Conservation (phyloP, 2,888 invertebrate genomes). For the Laspeyria flexula region DNA sequence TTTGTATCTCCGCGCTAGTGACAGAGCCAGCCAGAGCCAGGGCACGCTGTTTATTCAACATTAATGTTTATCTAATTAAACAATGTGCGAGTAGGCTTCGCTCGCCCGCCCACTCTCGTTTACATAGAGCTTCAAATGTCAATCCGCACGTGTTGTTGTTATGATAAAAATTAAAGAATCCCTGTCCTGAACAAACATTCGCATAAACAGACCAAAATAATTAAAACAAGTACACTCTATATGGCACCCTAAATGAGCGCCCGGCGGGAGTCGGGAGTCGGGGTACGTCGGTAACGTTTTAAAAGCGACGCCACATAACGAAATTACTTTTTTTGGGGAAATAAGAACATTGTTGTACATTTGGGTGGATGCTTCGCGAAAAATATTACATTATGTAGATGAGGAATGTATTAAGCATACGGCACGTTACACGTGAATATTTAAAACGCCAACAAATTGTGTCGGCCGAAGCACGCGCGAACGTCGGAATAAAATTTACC, state of each 20-base stretch:
- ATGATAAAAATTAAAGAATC: slow-evolving; percentile 35
- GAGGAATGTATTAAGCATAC: slow-evolving; percentile 72
- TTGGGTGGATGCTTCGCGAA: slow-evolving; percentile 52
- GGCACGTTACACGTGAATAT: slow-evolving; percentile 71
- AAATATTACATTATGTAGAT: slow-evolving; percentile 77
- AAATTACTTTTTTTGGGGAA: slow-evolving; percentile 32
- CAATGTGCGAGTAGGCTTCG: neutral
- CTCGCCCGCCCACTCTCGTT: neutral
- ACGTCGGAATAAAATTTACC: slow-evolving; percentile 53
- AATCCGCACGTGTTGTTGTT: slow-evolving; percentile 15
- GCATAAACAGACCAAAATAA: slow-evolving; percentile 31
- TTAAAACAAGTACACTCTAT: slow-evolving; percentile 33
- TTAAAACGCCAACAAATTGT: slow-evolving; percentile 72
- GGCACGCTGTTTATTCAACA: slow-evolving; percentile 14
- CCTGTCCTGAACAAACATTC: slow-evolving; percentile 35
- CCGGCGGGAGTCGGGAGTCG: too few relatives aligned
- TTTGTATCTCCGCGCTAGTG: too few relatives aligned
- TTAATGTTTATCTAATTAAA: slow-evolving; percentile 27
- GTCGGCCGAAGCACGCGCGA: slow-evolving; percentile 58
- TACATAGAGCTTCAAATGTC: slow-evolving; percentile 7
- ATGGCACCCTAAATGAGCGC: slow-evolving; percentile 6
- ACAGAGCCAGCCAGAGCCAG: too few relatives aligned
- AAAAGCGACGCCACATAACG: slow-evolving; percentile 14
- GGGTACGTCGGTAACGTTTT: slow-evolving; percentile 14
- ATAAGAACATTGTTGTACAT: slow-evolving; percentile 54